Evolutionary conservation across 2,888 invertebrate species (phyloP), one percentile per base, ranked within the genome.

Genomic region (Lycaena phlaeas): DNA sequence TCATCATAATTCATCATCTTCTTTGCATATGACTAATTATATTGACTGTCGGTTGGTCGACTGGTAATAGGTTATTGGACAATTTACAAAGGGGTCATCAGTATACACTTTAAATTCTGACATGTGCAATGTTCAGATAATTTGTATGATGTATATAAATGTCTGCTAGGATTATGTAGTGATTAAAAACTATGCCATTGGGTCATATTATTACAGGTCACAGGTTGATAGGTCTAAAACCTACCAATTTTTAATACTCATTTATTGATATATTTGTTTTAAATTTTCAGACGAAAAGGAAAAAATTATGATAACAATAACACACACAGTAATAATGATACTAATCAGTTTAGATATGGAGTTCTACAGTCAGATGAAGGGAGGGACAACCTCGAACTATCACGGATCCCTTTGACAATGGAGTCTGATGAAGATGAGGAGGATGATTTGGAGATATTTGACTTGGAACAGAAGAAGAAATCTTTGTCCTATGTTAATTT

Each of bases 371-470:
- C 85, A 0, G 81, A 84, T 36, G 85, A 85, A 42, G 57, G 69
- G 14, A 64, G 73, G 27, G 81, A 79, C 46, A 84, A 77, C 45
- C 48, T 81, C 26, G 85, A 85, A 55, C 54, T 82, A 3, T 75
- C 85, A 10, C 57, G 75, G 40, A 64, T 85, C 25, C 85, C 85
- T 0, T 55, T 85, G 2, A 84, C 84, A 0, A 76, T 82, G 73
- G 84, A 85, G 34, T 84, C 85, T 0, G 85, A 85, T 36, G 85
- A 85, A 2, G 82, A 84, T 18, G 79, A 84, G 4, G 85, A 85
- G 36, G 85, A 84, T 18, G 85, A 85, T 42, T 52, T 85, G 15
- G 85, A 85, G 49, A 84, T 85, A 54, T 85, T 85, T 49, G 85
- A 85, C 49, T 53, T 85, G 18, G 79, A 72, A 50, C 76, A 81